Conservation (phyloP, 2,797 vertebrate species). For the Periophthalmus magnuspinnatus region DNA sequence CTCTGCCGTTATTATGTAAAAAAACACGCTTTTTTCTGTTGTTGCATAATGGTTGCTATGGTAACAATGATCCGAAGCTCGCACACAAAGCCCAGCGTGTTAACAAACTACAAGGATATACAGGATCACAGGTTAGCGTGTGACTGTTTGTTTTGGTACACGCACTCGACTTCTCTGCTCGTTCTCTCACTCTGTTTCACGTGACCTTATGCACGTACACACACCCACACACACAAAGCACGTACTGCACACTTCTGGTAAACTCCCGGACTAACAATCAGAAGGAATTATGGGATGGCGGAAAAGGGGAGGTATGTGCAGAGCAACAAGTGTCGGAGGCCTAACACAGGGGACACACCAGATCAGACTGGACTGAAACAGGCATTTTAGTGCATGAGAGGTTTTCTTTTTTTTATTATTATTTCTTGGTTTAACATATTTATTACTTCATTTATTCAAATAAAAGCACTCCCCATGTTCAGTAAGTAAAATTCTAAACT, state of each 20-base stretch:
- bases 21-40: not conserved
- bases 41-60: not conserved
- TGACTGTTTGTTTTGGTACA: not conserved
- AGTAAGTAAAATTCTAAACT: too few species aligned
- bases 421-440: too few species aligned
- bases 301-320: slow-evolving; percentile 29
- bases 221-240: too few species aligned
- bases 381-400: not conserved
- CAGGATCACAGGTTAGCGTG: not conserved
- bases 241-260: slow-evolving; percentile 18
- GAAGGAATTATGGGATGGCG: slow-evolving; percentile 17
- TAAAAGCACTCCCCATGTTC: too few species aligned
- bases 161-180: not conserved
- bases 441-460: too few species aligned
- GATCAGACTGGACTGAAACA: not conserved
- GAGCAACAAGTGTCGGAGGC: slow-evolving; percentile 15
- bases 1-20: not conserved
- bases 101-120: not conserved
- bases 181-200: slow-evolving; percentile 7
- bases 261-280: slow-evolving; percentile 24
- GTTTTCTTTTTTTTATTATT: not conserved
- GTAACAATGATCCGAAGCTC: not conserved
- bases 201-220: not conserved
- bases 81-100: not conserved
- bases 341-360: slow-evolving; percentile 3